Percentiles rank a stretch among this genome's conserved stretches.
Conservation (phyloP, 2,888 invertebrate genomes). For the Phortica okadai region DNA sequence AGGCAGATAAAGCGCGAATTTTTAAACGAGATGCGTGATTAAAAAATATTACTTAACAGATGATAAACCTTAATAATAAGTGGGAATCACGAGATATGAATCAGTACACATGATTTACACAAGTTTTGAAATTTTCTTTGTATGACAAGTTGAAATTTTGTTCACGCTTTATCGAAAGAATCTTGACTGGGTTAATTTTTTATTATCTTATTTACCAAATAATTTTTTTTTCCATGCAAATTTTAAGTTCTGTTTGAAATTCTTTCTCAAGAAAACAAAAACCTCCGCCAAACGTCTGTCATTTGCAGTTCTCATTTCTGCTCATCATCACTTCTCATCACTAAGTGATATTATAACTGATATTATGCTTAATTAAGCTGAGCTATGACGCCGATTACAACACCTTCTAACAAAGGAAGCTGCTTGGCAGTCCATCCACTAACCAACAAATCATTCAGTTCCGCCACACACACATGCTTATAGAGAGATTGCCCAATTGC, state of each 20-base stretch:
- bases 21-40: neutral
- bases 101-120: neutral
- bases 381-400: conserved; percentile 69
- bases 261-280: too few relatives aligned
- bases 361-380: conserved; percentile 67
- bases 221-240: too few relatives aligned
- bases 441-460: neutral
- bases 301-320: neutral
- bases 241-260: too few relatives aligned
- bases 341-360: conserved; percentile 66
- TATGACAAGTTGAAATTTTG: neutral
- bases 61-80: neutral
- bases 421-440: neutral
- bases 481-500: neutral
- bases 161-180: too few relatives aligned
- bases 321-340: conserved; percentile 21
- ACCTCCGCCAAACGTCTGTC: neutral
- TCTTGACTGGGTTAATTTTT: too few relatives aligned
- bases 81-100: neutral
- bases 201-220: too few relatives aligned
- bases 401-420: conserved; percentile 60
- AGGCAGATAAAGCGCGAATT: neutral
- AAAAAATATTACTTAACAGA: neutral
- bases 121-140: neutral
- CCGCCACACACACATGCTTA: conserved; percentile 6